Evolutionary conservation across 37 sponge, comb jelly and placozoan species (phyloP).

Genomic region (Hormiphora californensis): DNA sequence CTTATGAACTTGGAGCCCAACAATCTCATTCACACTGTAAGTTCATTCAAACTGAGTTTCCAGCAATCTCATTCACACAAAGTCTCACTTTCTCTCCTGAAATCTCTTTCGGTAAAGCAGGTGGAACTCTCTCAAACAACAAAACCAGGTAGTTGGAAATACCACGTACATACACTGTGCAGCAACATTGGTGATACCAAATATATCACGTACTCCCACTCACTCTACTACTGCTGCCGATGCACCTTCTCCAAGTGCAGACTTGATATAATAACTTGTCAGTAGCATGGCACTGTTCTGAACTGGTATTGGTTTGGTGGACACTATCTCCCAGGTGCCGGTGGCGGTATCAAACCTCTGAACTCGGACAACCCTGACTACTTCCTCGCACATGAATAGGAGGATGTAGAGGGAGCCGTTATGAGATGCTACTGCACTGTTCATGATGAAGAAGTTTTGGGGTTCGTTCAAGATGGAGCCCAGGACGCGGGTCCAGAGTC

Average conservation of each 20-base stretch:
- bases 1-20: no score
- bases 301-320: conserved; percentile 40
- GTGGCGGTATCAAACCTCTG: conserved; percentile 30
- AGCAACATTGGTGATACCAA: no score
- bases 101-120: no score
- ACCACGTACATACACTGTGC: no score
- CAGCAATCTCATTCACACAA: no score
- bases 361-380: conserved; percentile 15
- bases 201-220: no score
- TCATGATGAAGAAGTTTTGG: conserved; percentile 50
- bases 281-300: conserved; percentile 38
- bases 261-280: conserved; percentile 7
- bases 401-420: conserved; percentile 37
- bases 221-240: background rate
- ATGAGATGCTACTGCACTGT: conserved; percentile 33
- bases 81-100: no score
- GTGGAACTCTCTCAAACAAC: no score
- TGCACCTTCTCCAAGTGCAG: background rate
- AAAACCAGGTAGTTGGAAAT: no score
- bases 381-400: conserved; percentile 53
- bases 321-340: conserved; percentile 43
- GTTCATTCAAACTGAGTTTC: no score
- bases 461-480: conserved; percentile 17
- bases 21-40: no score
- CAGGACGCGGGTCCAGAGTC: conserved; percentile 5